Conservation (phyloP, 2,888 invertebrate genomes). For the Cyclophora albipunctata region DNA sequence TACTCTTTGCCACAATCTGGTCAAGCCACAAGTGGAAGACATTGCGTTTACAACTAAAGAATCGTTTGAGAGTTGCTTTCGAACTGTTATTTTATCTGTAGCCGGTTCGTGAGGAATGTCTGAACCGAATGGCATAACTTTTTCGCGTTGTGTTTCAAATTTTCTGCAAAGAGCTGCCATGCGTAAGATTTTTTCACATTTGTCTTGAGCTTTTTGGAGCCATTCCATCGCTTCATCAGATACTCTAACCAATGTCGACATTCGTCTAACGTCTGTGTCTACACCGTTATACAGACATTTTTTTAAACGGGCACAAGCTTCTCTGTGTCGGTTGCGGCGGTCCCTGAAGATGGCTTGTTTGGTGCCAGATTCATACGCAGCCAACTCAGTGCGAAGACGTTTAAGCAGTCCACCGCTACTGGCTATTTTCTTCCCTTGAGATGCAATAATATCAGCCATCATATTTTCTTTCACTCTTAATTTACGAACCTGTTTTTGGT, state of each 20-base stretch:
- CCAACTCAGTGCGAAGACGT: constrained; percentile 48
- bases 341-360: constrained; percentile 63
- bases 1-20: constrained; percentile 59
- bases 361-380: constrained; percentile 61
- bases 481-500: constrained; percentile 57
- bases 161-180: constrained; percentile 72
- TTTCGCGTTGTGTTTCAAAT: constrained; percentile 73
- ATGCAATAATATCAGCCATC: constrained; percentile 63
- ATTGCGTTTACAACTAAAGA: constrained; percentile 48
- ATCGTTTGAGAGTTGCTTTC: constrained; percentile 42
- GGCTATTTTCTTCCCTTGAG: constrained; percentile 59
- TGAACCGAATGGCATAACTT: constrained; percentile 56
- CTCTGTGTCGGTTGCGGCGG: constrained; percentile 52
- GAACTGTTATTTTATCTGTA: constrained; percentile 31
- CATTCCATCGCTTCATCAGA: constrained; percentile 57
- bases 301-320: constrained; percentile 50
- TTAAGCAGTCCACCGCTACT: constrained; percentile 50
- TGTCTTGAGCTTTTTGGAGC: constrained; percentile 51
- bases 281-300: constrained; percentile 39
- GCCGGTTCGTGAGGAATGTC: constrained; percentile 35
- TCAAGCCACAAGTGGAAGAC: constrained; percentile 46
- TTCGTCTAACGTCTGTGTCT: constrained; percentile 38
- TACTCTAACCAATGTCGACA: constrained; percentile 43
- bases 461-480: constrained; percentile 56
- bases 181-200: constrained; percentile 68